Evolutionary conservation across 2,113 vertebrate genomes (phyloP).

Genomic region (Lycaon pictus): DNA sequence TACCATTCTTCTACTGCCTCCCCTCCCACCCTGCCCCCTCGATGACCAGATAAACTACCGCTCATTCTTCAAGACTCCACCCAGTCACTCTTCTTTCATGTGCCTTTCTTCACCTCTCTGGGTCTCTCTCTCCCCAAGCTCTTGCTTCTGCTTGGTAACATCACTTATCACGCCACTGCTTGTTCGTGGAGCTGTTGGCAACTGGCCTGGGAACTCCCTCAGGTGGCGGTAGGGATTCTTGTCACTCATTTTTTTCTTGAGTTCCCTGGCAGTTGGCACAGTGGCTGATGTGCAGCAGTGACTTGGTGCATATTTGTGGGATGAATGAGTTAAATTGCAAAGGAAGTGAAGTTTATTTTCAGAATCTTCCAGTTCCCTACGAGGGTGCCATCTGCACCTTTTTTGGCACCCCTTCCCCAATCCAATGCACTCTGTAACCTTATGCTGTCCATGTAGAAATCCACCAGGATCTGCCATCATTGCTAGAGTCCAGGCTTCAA

Average conservation of each 20-base stretch:
- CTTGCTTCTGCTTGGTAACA: background rate
- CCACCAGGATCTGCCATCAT: background rate
- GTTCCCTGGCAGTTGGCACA: background rate
- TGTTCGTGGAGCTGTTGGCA: background rate
- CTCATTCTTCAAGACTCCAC: background rate
- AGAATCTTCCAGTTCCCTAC: background rate
- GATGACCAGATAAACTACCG: background rate
- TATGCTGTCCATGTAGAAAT: background rate
- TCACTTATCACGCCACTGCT: background rate
- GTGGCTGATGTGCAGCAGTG: background rate
- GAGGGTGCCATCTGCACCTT: background rate
- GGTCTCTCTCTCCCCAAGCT: background rate
- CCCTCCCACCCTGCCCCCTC: accelerated
- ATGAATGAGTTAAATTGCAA: conserved; percentile 27
- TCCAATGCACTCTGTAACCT: background rate
- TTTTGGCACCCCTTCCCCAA: background rate
- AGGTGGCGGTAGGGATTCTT: background rate
- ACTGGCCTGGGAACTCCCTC: background rate
- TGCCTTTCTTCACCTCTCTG: background rate
- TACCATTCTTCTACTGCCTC: background rate
- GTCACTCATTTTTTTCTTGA: background rate
- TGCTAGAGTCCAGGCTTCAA: background rate
- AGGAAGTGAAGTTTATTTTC: conserved; percentile 36
- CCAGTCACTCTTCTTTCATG: background rate
- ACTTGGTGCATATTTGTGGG: background rate